Conservation (phyloP, 92 coral and sea anemone genomes). For the Porites divaricata region DNA sequence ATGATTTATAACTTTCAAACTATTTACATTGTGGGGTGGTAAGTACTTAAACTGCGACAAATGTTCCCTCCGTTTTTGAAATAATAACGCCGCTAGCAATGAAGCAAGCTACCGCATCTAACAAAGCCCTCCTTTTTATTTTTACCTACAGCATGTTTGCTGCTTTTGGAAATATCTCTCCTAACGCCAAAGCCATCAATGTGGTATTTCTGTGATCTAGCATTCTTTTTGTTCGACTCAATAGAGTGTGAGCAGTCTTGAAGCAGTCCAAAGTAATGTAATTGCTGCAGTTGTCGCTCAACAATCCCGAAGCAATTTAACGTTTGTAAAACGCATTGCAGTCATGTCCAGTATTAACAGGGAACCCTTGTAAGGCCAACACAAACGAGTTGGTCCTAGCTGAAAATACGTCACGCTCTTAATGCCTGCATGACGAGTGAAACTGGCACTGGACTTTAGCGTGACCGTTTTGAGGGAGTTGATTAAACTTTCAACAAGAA, state of each 20-base stretch:
- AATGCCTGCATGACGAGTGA: neutral
- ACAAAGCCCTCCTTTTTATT: neutral
- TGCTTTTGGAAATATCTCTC: neutral
- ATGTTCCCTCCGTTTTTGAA: neutral
- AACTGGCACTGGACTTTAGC: neutral
- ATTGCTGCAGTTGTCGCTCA: neutral
- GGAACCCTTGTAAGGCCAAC: neutral
- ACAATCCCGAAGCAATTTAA: neutral
- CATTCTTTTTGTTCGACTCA: neutral
- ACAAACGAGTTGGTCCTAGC: neutral
- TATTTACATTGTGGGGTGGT: neutral
- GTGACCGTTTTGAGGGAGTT: neutral
- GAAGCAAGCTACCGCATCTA: neutral
- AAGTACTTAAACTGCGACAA: neutral
- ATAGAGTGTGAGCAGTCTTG: neutral
- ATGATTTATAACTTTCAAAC: neutral
- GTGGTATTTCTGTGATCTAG: neutral
- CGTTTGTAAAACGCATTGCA: neutral
- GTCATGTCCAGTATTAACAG: neutral
- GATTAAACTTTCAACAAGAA: neutral
- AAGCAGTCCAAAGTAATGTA: neutral
- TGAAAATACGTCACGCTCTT: neutral
- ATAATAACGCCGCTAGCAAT: neutral
- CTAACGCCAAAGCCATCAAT: neutral
- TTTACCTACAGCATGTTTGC: neutral